phyloP scores from a whole-genome alignment of 2,797 vertebrate species.

The Myotis daubentonii region DNA sequence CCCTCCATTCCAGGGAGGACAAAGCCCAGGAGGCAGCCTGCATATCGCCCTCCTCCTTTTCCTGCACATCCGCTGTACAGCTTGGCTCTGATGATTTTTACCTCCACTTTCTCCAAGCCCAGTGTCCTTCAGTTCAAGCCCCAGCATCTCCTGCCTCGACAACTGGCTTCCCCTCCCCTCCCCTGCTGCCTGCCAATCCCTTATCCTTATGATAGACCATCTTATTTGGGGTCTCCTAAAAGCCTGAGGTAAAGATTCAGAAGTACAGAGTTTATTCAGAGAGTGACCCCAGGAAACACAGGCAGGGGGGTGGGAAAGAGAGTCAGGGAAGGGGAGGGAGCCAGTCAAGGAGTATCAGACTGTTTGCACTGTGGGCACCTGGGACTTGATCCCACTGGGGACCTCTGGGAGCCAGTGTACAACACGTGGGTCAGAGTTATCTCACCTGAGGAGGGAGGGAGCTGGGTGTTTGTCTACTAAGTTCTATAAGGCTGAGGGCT shows the following conservation, averaged over 20 bases:
- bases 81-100: not conserved
- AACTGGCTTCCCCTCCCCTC: not conserved
- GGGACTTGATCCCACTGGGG: not conserved
- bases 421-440: not conserved
- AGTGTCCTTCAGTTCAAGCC: not conserved
- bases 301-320: not conserved
- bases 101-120: not conserved
- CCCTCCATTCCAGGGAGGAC: not conserved
- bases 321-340: not conserved
- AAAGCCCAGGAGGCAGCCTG: conserved; percentile 46
- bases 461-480: not conserved
- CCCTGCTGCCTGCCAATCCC: not conserved
- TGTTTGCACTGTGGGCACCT: not conserved
- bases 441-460: not conserved
- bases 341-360: not conserved
- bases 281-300: not conserved
- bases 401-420: not conserved
- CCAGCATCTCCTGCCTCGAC: not conserved
- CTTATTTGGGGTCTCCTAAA: not conserved
- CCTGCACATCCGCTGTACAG: too few relatives aligned
- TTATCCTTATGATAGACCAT: not conserved
- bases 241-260: not conserved
- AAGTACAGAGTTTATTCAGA: not conserved
- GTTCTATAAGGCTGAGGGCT: not conserved
- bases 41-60: not conserved